These are phyloP conservation scores for Malacoctenus gilli DNA, from an alignment of 2,797 vertebrate genomes.

Conservation along the genomic window DNA sequence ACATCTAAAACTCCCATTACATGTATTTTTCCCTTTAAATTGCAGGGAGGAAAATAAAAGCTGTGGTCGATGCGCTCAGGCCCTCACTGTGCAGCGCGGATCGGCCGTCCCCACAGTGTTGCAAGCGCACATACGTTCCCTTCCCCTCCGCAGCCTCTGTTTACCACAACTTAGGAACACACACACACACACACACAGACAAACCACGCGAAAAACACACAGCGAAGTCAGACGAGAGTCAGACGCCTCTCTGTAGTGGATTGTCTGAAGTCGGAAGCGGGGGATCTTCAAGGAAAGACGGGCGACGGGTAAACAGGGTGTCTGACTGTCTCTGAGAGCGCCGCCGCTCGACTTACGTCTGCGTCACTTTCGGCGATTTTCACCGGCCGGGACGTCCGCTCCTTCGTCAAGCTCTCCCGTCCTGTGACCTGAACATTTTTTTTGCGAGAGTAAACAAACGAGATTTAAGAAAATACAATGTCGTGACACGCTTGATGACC, in stretches of 20 bases:
- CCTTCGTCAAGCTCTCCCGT: slow-evolving; percentile 88
- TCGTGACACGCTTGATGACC: slow-evolving; percentile 30
- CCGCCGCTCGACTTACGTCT: slow-evolving; percentile 88
- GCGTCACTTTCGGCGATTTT: slow-evolving; percentile 96
- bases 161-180: slow-evolving; percentile 74
- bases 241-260: slow-evolving; percentile 62
- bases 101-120: slow-evolving; percentile 76
- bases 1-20: slow-evolving; percentile 84
- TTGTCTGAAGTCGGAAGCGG: slow-evolving; percentile 53
- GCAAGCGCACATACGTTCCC: slow-evolving; percentile 66
- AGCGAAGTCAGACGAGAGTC: slow-evolving; percentile 60
- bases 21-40: slow-evolving; percentile 87
- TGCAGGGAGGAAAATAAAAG: slow-evolving; percentile 80
- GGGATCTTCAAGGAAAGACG: slow-evolving; percentile 57
- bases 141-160: slow-evolving; percentile 69
- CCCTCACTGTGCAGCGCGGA: slow-evolving; percentile 68
- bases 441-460: slow-evolving; percentile 53
- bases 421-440: slow-evolving; percentile 93
- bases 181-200: slow-evolving; percentile 39
- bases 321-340: slow-evolving; percentile 40
- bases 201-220: slow-evolving; percentile 52
- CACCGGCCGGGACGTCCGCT: slow-evolving; percentile 88
- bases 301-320: slow-evolving; percentile 38
- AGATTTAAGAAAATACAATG: too few relatives aligned
- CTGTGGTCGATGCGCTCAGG: slow-evolving; percentile 75